Evolutionary conservation across 2,797 vertebrate species (phyloP), one percentile per base, ranked within the genome.

Genomic region (Anomalospiza imberbis): DNA sequence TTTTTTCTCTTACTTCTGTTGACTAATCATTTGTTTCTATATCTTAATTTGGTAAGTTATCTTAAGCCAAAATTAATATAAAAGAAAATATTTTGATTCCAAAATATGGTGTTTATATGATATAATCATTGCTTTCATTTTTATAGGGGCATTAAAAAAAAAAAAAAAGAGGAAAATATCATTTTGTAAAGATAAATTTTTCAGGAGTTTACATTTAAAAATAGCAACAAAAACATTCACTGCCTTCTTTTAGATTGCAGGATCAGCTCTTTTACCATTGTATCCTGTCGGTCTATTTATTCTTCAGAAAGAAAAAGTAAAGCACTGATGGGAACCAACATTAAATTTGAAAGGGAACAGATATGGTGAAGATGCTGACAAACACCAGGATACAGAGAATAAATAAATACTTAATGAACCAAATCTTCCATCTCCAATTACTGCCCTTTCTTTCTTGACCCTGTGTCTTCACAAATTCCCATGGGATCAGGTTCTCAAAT

Each of bases 391-490:
- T 50, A 85, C 5, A 77, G 17, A 36, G 50, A 93, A 92, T 80
- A 91, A 89, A 89, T 79, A 89, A 94, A 88, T 89, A 32, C 21
- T 94, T 91, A 93, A 88, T 80, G 65, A 94, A 88, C 54, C 13
- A 88, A 75, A 92, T 78, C 61, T 95, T 61, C 54, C 65, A 83
- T 74, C n/a, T 92, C 61, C 25, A 74, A 55, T 89, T 93, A 89
- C 34, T 67, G 17, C 11, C 73, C 12, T 87, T 63, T 89, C 25
- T 63, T 82, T 76, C 71, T 68, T 88, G 50, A 77, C 57, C 65
- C 34, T 24, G 13, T 61, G 13, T 74, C 25, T 93, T 93, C 68
- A 74, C 24, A 80, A 13, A 15, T 17, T 88, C 31, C 20, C 45
- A 26, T 19, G 21, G 14, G 26, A 76, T 70, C 28, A 58, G 26